Evolutionary conservation across 2,888 invertebrate genomes (phyloP).

Genomic region (Cenopis cana): DNA sequence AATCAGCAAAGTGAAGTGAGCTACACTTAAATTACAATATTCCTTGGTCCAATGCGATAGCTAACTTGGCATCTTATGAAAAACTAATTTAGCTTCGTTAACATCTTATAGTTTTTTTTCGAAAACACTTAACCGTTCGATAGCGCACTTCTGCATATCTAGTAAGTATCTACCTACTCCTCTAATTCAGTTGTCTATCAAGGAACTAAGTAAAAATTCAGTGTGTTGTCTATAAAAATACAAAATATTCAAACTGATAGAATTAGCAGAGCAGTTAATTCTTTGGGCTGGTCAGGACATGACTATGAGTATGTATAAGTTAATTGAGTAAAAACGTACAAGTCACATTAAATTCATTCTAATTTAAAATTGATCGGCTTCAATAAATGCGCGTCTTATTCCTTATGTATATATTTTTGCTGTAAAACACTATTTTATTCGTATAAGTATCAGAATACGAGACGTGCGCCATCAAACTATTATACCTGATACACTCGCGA

Average conservation of each 20-base stretch:
- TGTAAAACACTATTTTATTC: too few relatives aligned
- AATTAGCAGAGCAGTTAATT: constrained; percentile 45
- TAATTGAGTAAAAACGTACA: constrained; percentile 10
- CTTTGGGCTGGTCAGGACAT: constrained; percentile 17
- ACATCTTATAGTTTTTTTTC: constrained; percentile 53
- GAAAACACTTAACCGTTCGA: constrained; percentile 55
- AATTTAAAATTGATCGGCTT: background rate
- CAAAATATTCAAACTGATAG: constrained; percentile 45
- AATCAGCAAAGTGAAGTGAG: constrained; percentile 77
- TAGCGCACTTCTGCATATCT: constrained; percentile 63
- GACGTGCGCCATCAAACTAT: constrained; percentile 71
- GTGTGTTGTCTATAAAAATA: constrained; percentile 52
- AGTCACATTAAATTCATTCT: background rate
- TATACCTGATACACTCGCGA: constrained; percentile 62
- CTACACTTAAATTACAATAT: constrained; percentile 75
- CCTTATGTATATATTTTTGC: constrained; percentile 1
- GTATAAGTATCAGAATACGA: constrained; percentile 42
- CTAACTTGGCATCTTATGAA: constrained; percentile 81
- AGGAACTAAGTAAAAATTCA: constrained; percentile 48
- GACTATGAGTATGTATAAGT: constrained; percentile 3
- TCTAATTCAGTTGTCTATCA: constrained; percentile 21
- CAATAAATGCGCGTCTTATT: background rate
- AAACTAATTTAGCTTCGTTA: constrained; percentile 64
- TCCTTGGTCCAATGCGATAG: constrained; percentile 82
- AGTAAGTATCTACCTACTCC: constrained; percentile 38